A percentile compares a stretch with the other conserved stretches of the same genome.
These are phyloP conservation scores for Ormia ochracea DNA, from an alignment of 2,888 invertebrate genomes.

Conservation along the genomic window DNA sequence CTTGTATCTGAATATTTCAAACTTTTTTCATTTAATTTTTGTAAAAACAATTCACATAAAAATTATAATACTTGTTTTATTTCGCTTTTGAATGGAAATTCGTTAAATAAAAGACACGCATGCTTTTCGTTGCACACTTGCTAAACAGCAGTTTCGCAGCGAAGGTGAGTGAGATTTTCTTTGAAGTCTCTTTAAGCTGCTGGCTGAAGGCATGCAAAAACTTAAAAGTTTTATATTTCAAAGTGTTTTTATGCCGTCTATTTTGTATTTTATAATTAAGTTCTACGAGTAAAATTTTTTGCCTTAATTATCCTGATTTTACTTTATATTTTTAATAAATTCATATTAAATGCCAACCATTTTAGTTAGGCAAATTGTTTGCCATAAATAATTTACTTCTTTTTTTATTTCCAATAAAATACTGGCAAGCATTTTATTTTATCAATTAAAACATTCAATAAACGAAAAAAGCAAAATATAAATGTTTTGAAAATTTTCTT, in stretches of 20 bases:
- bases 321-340: too few relatives aligned
- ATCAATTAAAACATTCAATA: neutral
- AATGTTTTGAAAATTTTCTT: neutral
- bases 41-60: neutral
- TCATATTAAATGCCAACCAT: too few relatives aligned
- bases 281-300: too few relatives aligned
- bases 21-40: neutral
- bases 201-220: too few relatives aligned
- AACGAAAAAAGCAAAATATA: neutral
- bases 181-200: too few relatives aligned
- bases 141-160: neutral
- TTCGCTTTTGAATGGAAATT: neutral
- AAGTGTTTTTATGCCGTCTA: too few relatives aligned
- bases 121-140: neutral
- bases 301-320: too few relatives aligned
- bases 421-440: neutral
- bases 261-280: too few relatives aligned
- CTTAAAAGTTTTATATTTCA: too few relatives aligned
- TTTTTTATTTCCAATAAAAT: neutral
- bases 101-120: neutral
- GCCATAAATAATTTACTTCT: neutral
- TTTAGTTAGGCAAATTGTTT: neutral
- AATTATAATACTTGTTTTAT: neutral
- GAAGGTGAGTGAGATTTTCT: neutral
- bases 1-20: constrained; percentile 8